Evolutionary conservation across 2,113 vertebrate genomes (phyloP), one percentile per base, ranked within the genome.

Genomic region (Craseonycteris thonglongyai): DNA sequence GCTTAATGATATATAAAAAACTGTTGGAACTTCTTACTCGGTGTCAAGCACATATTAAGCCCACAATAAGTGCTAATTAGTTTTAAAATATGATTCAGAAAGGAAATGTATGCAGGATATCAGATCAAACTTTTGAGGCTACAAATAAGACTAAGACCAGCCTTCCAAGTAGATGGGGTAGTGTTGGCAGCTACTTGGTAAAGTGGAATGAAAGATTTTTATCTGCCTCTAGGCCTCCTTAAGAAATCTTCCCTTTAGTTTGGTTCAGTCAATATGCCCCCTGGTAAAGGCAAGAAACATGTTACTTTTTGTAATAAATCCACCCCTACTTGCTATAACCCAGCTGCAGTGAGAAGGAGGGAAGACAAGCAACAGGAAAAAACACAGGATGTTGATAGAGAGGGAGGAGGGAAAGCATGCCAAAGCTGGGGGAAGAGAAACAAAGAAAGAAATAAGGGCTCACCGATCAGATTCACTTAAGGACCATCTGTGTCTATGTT

Each of bases 1-100:
- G 59, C 24, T 95, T 93, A 91, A 65, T 76, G 47, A 89, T 93
- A 80, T 61, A 95, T 21, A 84, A 95, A 92, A 75, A 94, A 93
- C 30, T 93, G 83, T 28, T 79, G 56, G 81, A 90, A 84, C 24
- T 84, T 76, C 89, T 96, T 89, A 58, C 54, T 92, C 47, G 18
- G 21, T 54, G 21, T 13, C 49, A 75, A 88, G 84, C 49, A 88
- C 47, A 80, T 58, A 92, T 80, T 80, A 93, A 89, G 28, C 40
- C 54, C 47, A 89, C 13, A 59, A 12, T 61, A 93, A 88, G 33
- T 58, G 42, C 19, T 94, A 86, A 95, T 93, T 93, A 80, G 92
- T 95, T 96, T 88, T 66, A 72, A 89, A 95, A 75, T 81, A 91
- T 26, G 21, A 93, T 68, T 71, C 47, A 89, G 58, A 93, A 75